phyloP scores from a whole-genome alignment of 2,888 invertebrate genomes.

The Gibbula magus region DNA sequence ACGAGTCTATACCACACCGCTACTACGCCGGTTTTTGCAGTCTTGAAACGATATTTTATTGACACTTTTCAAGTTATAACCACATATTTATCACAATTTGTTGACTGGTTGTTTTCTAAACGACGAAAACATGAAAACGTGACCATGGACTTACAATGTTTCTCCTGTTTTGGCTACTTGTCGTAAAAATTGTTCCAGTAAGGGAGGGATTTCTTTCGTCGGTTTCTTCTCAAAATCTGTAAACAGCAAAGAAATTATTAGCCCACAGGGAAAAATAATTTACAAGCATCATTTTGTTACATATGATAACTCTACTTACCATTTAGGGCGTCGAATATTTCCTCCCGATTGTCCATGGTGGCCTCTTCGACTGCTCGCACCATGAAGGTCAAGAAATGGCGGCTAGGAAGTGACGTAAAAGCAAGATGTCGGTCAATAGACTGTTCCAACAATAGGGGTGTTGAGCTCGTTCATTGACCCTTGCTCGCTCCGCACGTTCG shows the following conservation, averaged over 20 bases:
- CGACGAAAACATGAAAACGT: no score
- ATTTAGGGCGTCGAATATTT: constrained; percentile 64
- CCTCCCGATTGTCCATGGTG: constrained; percentile 70
- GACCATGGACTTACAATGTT: constrained; percentile 79
- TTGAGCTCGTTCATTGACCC: constrained; percentile 1
- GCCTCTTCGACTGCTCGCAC: constrained; percentile 31
- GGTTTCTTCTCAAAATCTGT: constrained; percentile 79
- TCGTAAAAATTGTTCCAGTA: constrained; percentile 90
- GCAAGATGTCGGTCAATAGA: constrained; percentile 16
- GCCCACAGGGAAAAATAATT: not conserved
- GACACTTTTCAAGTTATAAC: no score
- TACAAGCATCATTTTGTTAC: not conserved
- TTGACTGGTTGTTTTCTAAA: no score
- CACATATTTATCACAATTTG: no score
- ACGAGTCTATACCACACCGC: no score
- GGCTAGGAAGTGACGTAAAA: constrained; percentile 54
- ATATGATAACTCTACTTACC: constrained; percentile 45
- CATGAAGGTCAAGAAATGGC: constrained; percentile 58
- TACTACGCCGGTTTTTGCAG: no score
- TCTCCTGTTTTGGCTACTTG: constrained; percentile 96
- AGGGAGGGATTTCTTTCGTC: constrained; percentile 88
- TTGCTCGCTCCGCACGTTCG: no score
- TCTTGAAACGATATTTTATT: no score
- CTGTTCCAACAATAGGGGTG: constrained; percentile 12
- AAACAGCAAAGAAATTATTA: constrained; percentile 36